Evolutionary conservation across 1,140 invertebrate species (phyloP).

Genomic region (Oryctes rhinoceros): DNA sequence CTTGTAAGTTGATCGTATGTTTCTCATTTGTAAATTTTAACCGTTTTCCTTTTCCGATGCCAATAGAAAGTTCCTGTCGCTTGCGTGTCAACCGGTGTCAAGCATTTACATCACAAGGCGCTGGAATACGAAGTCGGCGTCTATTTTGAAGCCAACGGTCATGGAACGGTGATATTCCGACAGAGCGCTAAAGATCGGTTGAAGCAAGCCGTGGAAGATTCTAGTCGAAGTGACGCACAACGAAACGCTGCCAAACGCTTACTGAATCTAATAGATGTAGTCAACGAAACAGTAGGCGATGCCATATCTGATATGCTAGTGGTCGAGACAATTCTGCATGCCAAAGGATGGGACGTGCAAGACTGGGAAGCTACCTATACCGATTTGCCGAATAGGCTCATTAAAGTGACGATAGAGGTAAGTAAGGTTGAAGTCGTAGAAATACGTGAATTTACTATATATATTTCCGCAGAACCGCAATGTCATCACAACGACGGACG

Average conservation of each 20-base stretch:
- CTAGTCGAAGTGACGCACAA: constrained; percentile 56
- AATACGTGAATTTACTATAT: no score
- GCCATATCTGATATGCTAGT: constrained; percentile 95
- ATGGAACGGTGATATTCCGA: constrained; percentile 92
- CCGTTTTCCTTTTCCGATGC: not conserved
- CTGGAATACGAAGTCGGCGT: constrained; percentile 93
- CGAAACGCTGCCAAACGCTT: constrained; percentile 70
- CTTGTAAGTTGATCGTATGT: constrained; percentile 69
- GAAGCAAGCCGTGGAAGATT: constrained; percentile 56
- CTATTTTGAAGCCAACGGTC: constrained; percentile 99
- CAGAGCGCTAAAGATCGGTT: constrained; percentile 68
- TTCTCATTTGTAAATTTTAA: constrained; percentile 70
- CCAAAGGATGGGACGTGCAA: constrained; percentile 77
- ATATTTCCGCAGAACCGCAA: constrained; percentile 73
- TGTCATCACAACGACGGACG: constrained; percentile 84
- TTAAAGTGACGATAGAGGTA: constrained; percentile 86
- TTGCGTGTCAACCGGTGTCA: constrained; percentile 96
- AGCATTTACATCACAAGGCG: constrained; percentile 95
- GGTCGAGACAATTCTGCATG: constrained; percentile 89
- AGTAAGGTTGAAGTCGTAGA: not conserved
- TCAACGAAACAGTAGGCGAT: constrained; percentile 97
- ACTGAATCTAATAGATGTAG: constrained; percentile 78
- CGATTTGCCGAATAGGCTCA: constrained; percentile 87
- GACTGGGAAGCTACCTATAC: constrained; percentile 85
- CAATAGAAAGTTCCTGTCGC: constrained; percentile 84